Evolutionary conservation across 2,888 invertebrate genomes (phyloP).

Genomic region (Schizaphis graminum): DNA sequence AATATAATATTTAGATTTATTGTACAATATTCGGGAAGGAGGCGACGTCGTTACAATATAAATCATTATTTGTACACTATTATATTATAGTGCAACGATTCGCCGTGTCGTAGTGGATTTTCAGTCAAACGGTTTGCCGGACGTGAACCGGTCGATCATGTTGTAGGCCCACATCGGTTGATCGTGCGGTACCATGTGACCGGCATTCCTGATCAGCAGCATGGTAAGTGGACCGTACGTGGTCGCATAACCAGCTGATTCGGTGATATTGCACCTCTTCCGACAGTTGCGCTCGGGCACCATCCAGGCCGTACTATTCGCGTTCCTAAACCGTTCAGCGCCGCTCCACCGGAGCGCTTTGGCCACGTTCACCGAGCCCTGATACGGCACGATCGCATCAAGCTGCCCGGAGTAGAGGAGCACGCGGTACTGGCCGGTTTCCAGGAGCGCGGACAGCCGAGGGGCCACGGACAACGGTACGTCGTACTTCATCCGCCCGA

Average conservation of each 20-base stretch:
- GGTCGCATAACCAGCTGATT: constrained; percentile 83
- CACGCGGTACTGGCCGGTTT: constrained; percentile 76
- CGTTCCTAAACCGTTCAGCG: constrained; percentile 77
- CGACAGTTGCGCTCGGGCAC: neutral
- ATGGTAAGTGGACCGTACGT: constrained; percentile 81
- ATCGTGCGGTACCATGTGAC: constrained; percentile 86
- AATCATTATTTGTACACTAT: neutral
- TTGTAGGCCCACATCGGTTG: constrained; percentile 84
- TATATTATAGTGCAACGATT: neutral
- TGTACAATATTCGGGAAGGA: neutral
- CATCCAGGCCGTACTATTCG: constrained; percentile 79
- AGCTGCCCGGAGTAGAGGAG: constrained; percentile 91
- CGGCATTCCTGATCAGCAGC: constrained; percentile 82
- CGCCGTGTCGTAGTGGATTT: neutral
- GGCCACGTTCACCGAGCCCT: constrained; percentile 85
- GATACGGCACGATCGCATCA: constrained; percentile 92
- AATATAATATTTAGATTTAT: neutral
- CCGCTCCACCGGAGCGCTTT: constrained; percentile 79
- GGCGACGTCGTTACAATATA: neutral
- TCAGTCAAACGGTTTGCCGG: constrained; percentile 72
- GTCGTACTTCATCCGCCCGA: constrained; percentile 80
- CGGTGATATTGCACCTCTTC: constrained; percentile 71
- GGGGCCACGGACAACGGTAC: constrained; percentile 85
- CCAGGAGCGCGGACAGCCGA: constrained; percentile 79
- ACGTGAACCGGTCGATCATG: constrained; percentile 80